Conservation (phyloP, 2,113 vertebrate species). For the Planiliza haematocheilus region DNA sequence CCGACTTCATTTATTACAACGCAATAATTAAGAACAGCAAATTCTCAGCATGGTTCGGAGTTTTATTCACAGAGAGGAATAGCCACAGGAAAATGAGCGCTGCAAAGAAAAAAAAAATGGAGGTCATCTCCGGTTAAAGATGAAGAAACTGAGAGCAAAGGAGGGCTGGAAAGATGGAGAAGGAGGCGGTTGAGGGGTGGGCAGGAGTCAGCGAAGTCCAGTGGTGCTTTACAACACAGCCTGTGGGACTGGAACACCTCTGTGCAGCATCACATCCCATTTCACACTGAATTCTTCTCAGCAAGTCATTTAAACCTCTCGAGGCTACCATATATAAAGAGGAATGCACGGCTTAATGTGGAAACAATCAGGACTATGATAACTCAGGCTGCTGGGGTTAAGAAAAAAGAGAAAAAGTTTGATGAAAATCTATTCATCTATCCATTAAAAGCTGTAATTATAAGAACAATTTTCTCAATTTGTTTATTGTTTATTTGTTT, state of each 20-base stretch:
- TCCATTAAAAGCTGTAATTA: too few relatives aligned
- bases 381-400: not conserved
- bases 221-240: constrained; percentile 49
- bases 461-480: too few relatives aligned
- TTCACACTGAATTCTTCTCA: constrained; percentile 67
- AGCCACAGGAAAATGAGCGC: constrained; percentile 49
- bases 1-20: constrained; percentile 62
- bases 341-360: constrained; percentile 18
- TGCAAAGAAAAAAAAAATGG: constrained; percentile 34
- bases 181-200: constrained; percentile 22
- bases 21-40: constrained; percentile 67
- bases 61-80: constrained; percentile 43
- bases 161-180: not conserved
- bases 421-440: not conserved
- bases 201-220: constrained; percentile 49
- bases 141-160: constrained; percentile 9
- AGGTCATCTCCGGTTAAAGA: constrained; percentile 15
- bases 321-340: constrained; percentile 40
- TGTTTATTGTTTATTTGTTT: too few relatives aligned
- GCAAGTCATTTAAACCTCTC: constrained; percentile 45
- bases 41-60: constrained; percentile 55
- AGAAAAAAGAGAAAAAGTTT: not conserved
- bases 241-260: constrained; percentile 65
- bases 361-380: not conserved
- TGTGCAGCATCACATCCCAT: constrained; percentile 64